Evolutionary conservation across 2,797 vertebrate genomes (phyloP).

Genomic region (Urophycis tenuis): DNA sequence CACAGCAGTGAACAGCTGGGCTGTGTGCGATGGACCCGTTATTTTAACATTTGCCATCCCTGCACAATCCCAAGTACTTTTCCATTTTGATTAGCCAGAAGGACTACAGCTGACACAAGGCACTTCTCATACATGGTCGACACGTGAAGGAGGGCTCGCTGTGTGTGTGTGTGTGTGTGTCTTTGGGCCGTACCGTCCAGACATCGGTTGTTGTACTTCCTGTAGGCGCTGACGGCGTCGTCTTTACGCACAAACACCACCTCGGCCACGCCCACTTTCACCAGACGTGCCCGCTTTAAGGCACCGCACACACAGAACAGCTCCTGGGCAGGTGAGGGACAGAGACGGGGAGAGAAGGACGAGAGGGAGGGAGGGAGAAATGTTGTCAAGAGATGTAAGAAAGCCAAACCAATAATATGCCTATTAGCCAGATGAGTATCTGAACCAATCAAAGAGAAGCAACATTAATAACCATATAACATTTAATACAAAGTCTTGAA

Average conservation of each 20-base stretch:
- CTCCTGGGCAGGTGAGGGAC: constrained; percentile 68
- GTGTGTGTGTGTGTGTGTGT: too few species aligned
- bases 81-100: too few species aligned
- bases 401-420: neutral
- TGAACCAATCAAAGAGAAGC: neutral
- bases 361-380: neutral
- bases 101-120: too few species aligned
- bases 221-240: constrained; percentile 92
- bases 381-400: neutral
- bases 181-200: constrained; percentile 79
- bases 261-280: constrained; percentile 90
- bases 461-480: too few species aligned
- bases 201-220: constrained; percentile 98
- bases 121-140: neutral
- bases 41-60: too few species aligned
- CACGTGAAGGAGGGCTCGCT: neutral
- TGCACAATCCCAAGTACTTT: too few species aligned
- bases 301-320: constrained; percentile 97
- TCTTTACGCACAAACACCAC: constrained; percentile 98
- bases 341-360: neutral
- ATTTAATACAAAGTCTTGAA: too few species aligned
- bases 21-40: too few species aligned
- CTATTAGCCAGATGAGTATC: neutral
- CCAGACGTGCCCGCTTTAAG: constrained; percentile 88
- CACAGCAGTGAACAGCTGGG: neutral